Conservation (phyloP, 2,797 vertebrate genomes). For the Periparus ater region DNA sequence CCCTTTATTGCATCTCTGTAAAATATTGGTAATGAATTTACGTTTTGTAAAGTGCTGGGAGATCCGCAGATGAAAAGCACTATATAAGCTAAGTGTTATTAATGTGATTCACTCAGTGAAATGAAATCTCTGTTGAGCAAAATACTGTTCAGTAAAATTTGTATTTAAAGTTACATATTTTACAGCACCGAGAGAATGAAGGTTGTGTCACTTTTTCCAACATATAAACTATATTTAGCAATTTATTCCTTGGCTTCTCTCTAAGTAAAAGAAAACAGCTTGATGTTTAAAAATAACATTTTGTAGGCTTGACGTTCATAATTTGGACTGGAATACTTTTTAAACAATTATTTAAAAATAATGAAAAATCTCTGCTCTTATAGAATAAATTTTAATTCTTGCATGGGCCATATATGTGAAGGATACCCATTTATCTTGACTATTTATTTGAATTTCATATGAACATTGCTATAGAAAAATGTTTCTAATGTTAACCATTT, state of each 20-base stretch:
- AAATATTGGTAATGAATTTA: slow-evolving; percentile 71
- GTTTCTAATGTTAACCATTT: not conserved
- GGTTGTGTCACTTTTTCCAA: slow-evolving; percentile 66
- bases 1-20: slow-evolving; percentile 59
- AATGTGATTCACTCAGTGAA: slow-evolving; percentile 68
- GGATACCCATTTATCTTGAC: slow-evolving; percentile 9
- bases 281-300: slow-evolving; percentile 67
- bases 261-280: slow-evolving; percentile 66
- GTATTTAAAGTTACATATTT: slow-evolving; percentile 68
- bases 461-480: not conserved
- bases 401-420: not conserved
- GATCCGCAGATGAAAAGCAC: slow-evolving; percentile 59
- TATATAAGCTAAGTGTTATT: slow-evolving; percentile 67
- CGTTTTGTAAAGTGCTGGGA: slow-evolving; percentile 57
- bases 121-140: slow-evolving; percentile 63
- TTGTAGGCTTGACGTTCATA: slow-evolving; percentile 57
- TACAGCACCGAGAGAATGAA: slow-evolving; percentile 58
- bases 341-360: slow-evolving; percentile 48
- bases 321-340: slow-evolving; percentile 46
- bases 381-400: slow-evolving; percentile 19
- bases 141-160: slow-evolving; percentile 56
- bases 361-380: slow-evolving; percentile 36
- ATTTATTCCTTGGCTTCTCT: slow-evolving; percentile 65
- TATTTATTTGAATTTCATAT: slow-evolving; percentile 6
- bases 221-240: slow-evolving; percentile 68